Evolutionary conservation across 2,797 vertebrate genomes (phyloP).

Genomic region (Agapornis canus): DNA sequence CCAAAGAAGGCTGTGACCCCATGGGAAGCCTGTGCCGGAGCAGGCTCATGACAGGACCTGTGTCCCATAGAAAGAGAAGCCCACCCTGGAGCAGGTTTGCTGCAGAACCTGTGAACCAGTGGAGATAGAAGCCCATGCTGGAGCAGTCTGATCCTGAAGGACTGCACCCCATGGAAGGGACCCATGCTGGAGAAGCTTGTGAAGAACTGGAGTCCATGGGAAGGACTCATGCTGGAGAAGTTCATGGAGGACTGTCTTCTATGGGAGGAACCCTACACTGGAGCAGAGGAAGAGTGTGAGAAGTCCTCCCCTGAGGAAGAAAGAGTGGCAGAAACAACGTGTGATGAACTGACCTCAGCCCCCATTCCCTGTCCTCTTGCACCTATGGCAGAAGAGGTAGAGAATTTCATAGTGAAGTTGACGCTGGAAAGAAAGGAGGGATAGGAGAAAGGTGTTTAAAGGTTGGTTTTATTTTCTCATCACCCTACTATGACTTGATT

Average conservation of each 20-base stretch:
- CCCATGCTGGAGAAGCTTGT: accelerated
- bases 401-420: not conserved
- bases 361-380: not conserved
- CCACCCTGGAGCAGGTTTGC: not conserved
- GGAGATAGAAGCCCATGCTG: not conserved
- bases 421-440: not conserved
- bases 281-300: not conserved
- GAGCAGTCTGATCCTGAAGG: not conserved
- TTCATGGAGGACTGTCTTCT: not conserved
- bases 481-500: not conserved
- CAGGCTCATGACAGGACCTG: not conserved
- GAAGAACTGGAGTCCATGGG: not conserved
- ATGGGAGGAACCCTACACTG: not conserved
- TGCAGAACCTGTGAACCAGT: not conserved
- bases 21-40: not conserved
- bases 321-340: not conserved
- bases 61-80: not conserved
- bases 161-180: not conserved
- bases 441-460: not conserved
- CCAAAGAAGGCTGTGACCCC: not conserved
- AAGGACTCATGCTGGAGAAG: not conserved
- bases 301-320: not conserved
- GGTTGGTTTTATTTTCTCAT: not conserved
- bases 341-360: not conserved
- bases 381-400: not conserved